A percentile compares a stretch with the other conserved stretches of the same genome.
phyloP scores from a whole-genome alignment of 1,140 invertebrate genomes.

The Eciton burchellii region DNA sequence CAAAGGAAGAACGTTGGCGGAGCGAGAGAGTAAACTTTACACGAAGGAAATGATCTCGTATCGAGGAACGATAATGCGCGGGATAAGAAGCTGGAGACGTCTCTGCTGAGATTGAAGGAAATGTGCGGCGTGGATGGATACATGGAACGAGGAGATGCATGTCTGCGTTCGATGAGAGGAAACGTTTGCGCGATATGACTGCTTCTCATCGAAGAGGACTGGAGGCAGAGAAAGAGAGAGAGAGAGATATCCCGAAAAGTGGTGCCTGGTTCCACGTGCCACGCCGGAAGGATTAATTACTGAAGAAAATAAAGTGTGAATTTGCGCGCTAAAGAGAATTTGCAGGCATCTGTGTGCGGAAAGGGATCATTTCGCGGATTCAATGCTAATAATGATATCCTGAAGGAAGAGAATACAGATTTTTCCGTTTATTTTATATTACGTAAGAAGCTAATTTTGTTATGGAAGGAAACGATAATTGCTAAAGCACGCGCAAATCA shows the following conservation, averaged over 20 bases:
- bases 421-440: not conserved
- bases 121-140: not conserved
- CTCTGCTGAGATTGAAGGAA: not conserved
- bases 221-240: too few species aligned
- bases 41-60: not conserved
- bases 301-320: not conserved
- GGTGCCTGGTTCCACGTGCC: not conserved
- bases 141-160: not conserved
- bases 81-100: not conserved
- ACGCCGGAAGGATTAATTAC: constrained; percentile 5
- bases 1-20: not conserved
- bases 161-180: constrained; percentile 10
- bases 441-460: not conserved
- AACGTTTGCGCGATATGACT: not conserved
- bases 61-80: not conserved
- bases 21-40: not conserved
- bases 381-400: not conserved
- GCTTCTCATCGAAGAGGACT: not conserved
- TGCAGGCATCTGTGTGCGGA: not conserved
- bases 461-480: not conserved
- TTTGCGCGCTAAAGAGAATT: not conserved
- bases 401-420: not conserved
- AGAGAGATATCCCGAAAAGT: too few species aligned
- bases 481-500: not conserved
- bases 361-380: not conserved